Evolutionary conservation across 1,140 invertebrate genomes (phyloP).

Genomic region (Argopecten irradians): DNA sequence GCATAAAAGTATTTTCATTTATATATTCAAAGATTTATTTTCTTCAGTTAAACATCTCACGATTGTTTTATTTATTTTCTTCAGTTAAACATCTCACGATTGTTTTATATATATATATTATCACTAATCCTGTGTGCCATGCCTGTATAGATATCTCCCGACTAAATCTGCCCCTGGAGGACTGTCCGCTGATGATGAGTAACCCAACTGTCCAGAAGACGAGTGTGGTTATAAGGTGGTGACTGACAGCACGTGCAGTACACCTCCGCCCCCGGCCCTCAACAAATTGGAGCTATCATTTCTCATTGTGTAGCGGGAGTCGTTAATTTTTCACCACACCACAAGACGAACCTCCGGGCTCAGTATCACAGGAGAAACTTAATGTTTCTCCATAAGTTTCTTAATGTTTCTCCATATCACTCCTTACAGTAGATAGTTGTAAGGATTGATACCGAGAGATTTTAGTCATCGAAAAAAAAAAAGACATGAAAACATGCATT

Average conservation of each 20-base stretch:
- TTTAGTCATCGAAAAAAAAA: too few relatives aligned
- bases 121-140: neutral
- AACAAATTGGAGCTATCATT: neutral
- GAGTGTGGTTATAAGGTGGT: neutral
- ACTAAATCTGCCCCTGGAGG: neutral
- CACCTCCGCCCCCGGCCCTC: neutral
- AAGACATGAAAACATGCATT: too few relatives aligned
- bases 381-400: too few relatives aligned
- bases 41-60: too few relatives aligned
- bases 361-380: too few relatives aligned
- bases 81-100: too few relatives aligned
- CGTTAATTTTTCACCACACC: constrained; percentile 1
- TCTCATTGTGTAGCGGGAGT: neutral
- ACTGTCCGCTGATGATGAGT: neutral
- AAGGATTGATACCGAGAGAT: too few relatives aligned
- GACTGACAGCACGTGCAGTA: neutral
- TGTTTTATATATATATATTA: neutral
- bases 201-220: neutral
- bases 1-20: too few relatives aligned
- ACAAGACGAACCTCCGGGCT: neutral
- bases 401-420: too few relatives aligned
- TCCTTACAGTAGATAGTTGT: too few relatives aligned
- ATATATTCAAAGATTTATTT: too few relatives aligned
- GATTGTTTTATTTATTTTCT: too few relatives aligned
- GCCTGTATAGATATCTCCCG: neutral